Evolutionary conservation across 2,888 invertebrate genomes (phyloP), one percentile per base, ranked within the genome.

Genomic region (Schizaphis graminum): DNA sequence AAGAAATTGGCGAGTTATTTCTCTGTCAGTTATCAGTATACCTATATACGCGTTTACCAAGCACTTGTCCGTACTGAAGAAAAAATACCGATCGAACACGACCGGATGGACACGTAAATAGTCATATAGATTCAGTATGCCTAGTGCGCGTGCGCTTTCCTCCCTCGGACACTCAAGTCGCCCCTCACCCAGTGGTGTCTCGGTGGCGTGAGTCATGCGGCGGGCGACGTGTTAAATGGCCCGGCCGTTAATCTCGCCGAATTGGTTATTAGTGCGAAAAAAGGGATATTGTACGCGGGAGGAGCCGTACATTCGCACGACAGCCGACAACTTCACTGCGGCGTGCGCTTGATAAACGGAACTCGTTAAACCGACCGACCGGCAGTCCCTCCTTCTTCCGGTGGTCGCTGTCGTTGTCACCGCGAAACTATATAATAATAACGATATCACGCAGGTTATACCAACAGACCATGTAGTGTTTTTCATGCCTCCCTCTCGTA

Each of bases 251-350:
- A 92, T 88, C 92, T 87, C 35, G 0, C 87, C 87, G 26, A 87
- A 92, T 92, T 28, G 92, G 92, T 92, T 92, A 67, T 92, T 92
- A 92, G 92, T n/a, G 35, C 86, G 90, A 57, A 47, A 49, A 90
- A 87, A 88, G 28, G 61, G 41, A 86, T 41, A 56, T 53, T 44
- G 47, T 21, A n/a, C 3, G 24, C 0, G 8, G 26, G 35, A 77
- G 1, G 41, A 16, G 26, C 1, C 47, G n/a, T 57, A 8, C 10
- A 13, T 77, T 77, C 77, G 77, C 77, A 35, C 35, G 8, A 53
- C 77, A 21, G n/a, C n/a, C 16, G 77, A 35, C 61, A 35, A 35
- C 35, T 77, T 77, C 77, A 35, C 77, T 21, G 47, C 41, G 41
- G 85, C 41, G 67, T n/a, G 28, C 8, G 91, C 85, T 49, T 87